Conservation (phyloP, 2,797 vertebrate genomes). For the Neosalanx taihuensis region DNA sequence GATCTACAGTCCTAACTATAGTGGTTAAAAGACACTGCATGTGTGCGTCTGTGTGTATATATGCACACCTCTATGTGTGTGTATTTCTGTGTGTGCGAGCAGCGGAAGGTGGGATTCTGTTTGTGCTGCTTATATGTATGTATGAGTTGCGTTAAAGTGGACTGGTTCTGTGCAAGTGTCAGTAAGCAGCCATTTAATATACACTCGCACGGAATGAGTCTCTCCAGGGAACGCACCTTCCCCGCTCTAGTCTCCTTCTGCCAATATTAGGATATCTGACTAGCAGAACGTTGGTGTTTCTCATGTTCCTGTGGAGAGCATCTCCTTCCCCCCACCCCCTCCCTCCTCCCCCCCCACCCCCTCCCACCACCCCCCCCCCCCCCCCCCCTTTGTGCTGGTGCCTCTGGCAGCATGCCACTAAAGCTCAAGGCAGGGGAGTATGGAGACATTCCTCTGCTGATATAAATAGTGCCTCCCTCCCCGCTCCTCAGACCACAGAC, state of each 20-base stretch:
- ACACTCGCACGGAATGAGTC: no score
- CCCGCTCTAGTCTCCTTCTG: no score
- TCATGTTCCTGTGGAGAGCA: no score
- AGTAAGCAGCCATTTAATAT: no score
- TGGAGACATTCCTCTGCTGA: constrained; percentile 67
- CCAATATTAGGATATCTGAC: no score
- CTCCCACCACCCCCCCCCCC: no score
- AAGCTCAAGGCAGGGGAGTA: constrained; percentile 43
- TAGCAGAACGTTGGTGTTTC: no score
- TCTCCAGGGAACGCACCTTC: no score
- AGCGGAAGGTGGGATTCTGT: neutral
- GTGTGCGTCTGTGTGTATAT: constrained; percentile 16
- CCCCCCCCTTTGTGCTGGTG: constrained; percentile 21
- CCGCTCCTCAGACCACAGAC: constrained; percentile 46
- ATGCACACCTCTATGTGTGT: neutral
- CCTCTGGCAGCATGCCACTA: constrained; percentile 53
- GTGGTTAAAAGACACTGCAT: no score
- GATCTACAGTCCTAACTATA: constrained; percentile 8
- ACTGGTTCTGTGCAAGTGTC: neutral
- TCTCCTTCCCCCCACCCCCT: no score
- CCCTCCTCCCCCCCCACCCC: no score
- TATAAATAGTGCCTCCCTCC: constrained; percentile 68
- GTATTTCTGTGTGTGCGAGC: neutral
- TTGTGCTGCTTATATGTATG: neutral
- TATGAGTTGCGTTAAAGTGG: neutral